Percentiles rank a stretch among this genome's conserved stretches.
These are phyloP conservation scores for Stercorarius parasiticus DNA, from an alignment of 2,113 vertebrate species.

Conservation along the genomic window DNA sequence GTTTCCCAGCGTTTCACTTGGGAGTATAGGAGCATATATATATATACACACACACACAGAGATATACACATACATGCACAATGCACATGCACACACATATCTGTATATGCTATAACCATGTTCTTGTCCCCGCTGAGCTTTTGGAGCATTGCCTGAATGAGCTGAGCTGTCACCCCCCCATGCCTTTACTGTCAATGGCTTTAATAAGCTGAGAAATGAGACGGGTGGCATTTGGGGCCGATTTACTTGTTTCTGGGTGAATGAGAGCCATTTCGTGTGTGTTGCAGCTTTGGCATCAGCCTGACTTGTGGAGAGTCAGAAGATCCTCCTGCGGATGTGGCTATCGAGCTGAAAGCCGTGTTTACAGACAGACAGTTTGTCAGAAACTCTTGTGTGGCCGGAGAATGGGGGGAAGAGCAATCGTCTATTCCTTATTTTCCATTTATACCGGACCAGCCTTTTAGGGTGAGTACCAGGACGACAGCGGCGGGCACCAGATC, in stretches of 20 bases:
- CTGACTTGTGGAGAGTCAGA: slow-evolving; percentile 89
- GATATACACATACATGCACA: neutral
- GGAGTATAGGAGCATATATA: neutral
- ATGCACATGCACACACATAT: fast-evolving
- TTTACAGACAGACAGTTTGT: slow-evolving; percentile 91
- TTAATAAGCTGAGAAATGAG: neutral
- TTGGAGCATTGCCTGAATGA: neutral
- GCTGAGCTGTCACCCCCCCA: neutral
- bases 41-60: neutral
- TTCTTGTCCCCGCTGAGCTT: neutral
- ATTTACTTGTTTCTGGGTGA: neutral
- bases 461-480: slow-evolving; percentile 85
- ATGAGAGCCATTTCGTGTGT: neutral
- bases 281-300: slow-evolving; percentile 90
- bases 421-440: slow-evolving; percentile 91
- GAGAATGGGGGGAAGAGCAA: slow-evolving; percentile 92
- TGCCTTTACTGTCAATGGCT: neutral
- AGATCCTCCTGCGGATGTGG: slow-evolving; percentile 84
- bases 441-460: slow-evolving; percentile 97
- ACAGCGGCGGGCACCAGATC: fast-evolving
- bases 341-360: slow-evolving; percentile 92
- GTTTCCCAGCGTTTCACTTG: neutral
- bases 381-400: slow-evolving; percentile 87
- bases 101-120: neutral
- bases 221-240: neutral